Conservation (phyloP, 2,113 vertebrate species). For the Sakesphorus luctuosus region DNA sequence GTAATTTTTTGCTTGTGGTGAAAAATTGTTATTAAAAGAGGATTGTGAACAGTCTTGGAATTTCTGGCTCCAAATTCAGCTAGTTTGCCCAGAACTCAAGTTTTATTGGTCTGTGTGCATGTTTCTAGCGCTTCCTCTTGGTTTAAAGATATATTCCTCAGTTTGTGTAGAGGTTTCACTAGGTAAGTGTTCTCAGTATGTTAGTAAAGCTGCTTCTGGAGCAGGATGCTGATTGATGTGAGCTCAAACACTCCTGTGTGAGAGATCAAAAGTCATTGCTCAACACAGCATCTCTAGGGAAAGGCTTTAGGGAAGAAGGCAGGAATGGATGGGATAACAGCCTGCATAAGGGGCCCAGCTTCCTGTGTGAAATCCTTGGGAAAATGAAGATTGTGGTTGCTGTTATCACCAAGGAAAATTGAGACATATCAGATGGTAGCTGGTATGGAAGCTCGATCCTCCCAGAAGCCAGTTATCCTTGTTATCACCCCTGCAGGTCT, state of each 20-base stretch:
- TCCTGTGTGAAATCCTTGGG: background rate
- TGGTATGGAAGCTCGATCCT: fast-evolving
- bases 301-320: background rate
- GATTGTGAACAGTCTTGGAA: background rate
- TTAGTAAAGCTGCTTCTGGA: background rate
- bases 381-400: background rate
- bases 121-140: background rate
- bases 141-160: background rate
- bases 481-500: background rate
- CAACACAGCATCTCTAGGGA: background rate
- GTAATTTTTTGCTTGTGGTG: background rate
- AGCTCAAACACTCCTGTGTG: background rate
- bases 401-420: background rate
- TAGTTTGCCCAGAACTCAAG: background rate
- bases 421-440: background rate
- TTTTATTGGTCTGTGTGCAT: background rate
- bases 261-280: background rate
- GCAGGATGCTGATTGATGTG: background rate
- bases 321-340: background rate
- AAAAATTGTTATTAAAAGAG: background rate
- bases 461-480: background rate
- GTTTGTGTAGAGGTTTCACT: background rate
- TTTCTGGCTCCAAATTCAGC: background rate
- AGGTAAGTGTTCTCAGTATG: fast-evolving
- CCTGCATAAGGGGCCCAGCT: background rate